Base-by-base conservation (phyloP, 2,797 vertebrate genomes). In the Notoglanidium macrostoma region DNA sequence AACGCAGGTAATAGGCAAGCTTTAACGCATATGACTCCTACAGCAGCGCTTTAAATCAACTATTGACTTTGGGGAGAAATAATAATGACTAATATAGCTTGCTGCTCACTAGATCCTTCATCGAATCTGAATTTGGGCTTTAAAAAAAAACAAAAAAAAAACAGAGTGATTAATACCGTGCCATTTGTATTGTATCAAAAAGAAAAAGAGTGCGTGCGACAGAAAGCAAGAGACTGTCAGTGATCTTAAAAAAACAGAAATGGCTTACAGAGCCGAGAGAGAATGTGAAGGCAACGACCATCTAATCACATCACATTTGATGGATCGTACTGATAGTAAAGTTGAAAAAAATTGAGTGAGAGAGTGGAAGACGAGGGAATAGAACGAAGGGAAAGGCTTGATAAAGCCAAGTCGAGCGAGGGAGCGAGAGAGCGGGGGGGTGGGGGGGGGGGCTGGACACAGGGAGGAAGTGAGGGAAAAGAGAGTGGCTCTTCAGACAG, bases 301-400 rank as follows among this genome's bases (percentile, higher is more conserved):
- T 85, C 76, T 87, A 86, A 88, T 85, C 85, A 85, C 55, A 85
- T 84, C 87, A 80, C 67, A 51, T 85, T 54, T 87, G 88, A 91
- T 86, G 84, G 87, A 91, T 89, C 49, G 49, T n/a, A 29, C 79
- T 67, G 85, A 88, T 80, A 85, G 80, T 82, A 74, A 84, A 87
- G 87, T 80, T 76, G 76, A 51, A 84, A 87, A 83, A 19, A 49
- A 65, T 10, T 44, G 78, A 72, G 68, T 35, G 29, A 82, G 80
- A 86, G 55, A 72, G 44, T 74, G 83, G 84, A 8, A 70, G 61
- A 80, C 11, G 84, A 84, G 49, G 11, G 11, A 59, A 83, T 74
- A 81, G 83, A 55, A 40, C 5, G 70, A 61, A 29, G n/a, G 46
- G 44, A 49, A 68, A 80, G 11, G 55, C 2, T 57, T 51, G 79